These are phyloP conservation scores for Wasmannia auropunctata DNA, from an alignment of 1,140 invertebrate genomes.

Conservation along the genomic window DNA sequence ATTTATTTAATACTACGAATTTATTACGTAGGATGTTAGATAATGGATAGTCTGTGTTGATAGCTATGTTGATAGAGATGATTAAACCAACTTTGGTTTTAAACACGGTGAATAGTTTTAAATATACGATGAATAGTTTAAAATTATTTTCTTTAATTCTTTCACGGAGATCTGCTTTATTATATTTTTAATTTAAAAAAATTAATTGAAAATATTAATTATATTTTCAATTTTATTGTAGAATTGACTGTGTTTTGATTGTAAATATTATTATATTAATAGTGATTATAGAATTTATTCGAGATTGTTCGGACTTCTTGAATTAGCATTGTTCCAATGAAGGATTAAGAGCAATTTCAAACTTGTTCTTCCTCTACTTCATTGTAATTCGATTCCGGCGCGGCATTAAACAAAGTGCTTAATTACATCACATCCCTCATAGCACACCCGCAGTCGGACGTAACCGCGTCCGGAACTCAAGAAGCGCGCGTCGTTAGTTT, in stretches of 20 bases:
- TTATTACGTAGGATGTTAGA: background rate
- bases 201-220: too few species aligned
- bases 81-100: background rate
- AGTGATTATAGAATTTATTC: background rate
- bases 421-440: slow-evolving; percentile 52
- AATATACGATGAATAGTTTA: background rate
- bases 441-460: slow-evolving; percentile 16
- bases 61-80: background rate
- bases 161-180: background rate
- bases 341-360: slow-evolving; percentile 33
- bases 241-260: background rate
- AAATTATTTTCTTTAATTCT: background rate
- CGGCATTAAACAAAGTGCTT: slow-evolving; percentile 56
- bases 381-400: slow-evolving; percentile 51
- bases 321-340: background rate
- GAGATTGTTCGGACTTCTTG: background rate
- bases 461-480: slow-evolving; percentile 7
- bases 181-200: background rate
- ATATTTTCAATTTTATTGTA: background rate
- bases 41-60: background rate
- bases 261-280: background rate
- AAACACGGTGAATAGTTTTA: background rate
- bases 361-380: slow-evolving; percentile 9
- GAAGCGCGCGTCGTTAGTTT: slow-evolving; percentile 36
- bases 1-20: background rate